A percentile compares a stretch with the other conserved stretches of the same genome.
Conservation (phyloP, 1,140 invertebrate genomes). For the Hycleus cichorii region DNA sequence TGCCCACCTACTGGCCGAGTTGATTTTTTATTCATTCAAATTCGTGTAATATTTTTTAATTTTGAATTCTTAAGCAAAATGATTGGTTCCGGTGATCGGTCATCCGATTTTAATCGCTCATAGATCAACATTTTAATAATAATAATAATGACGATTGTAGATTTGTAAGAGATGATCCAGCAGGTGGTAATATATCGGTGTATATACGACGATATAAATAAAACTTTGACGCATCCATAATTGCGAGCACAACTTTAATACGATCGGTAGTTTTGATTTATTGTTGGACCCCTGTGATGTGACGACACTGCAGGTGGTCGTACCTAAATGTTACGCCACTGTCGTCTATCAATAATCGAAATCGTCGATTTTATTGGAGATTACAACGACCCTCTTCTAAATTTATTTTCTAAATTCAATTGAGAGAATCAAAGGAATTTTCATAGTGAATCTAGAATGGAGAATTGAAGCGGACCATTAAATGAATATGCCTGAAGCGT, state of each 20-base stretch:
- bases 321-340: constrained; percentile 27
- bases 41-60: too few relatives aligned
- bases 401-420: too few relatives aligned
- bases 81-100: constrained; percentile 11
- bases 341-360: neutral
- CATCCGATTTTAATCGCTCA: constrained; percentile 12
- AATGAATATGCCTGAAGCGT: constrained; percentile 25
- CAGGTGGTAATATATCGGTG: constrained; percentile 23
- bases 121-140: neutral
- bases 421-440: constrained; percentile 18
- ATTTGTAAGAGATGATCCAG: constrained; percentile 18
- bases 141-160: constrained; percentile 4
- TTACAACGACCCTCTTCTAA: neutral
- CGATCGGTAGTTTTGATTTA: constrained; percentile 39
- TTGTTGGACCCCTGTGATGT: constrained; percentile 25
- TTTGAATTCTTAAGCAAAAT: too few relatives aligned
- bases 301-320: constrained; percentile 22
- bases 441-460: constrained; percentile 10
- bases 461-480: constrained; percentile 18
- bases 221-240: constrained; percentile 37
- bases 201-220: constrained; percentile 29
- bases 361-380: neutral
- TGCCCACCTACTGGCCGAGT: too few relatives aligned
- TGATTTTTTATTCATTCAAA: too few relatives aligned
- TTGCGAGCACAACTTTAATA: constrained; percentile 33